Evolutionary conservation across 2,888 invertebrate species (phyloP).

Genomic region (Himalopsyche japonica): DNA sequence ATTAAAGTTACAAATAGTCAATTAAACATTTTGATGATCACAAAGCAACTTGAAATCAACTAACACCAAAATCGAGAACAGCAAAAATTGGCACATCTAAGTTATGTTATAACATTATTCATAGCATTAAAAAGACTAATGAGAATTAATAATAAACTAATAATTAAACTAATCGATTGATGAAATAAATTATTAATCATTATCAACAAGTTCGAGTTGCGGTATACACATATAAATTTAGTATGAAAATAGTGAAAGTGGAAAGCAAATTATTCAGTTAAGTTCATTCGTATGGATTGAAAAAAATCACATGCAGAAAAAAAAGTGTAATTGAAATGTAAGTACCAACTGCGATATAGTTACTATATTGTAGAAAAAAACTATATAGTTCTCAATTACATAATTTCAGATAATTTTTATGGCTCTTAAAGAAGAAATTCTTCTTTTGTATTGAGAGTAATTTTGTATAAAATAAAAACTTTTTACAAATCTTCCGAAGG

Average conservation of each 20-base stretch:
- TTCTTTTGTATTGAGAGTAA: too few species aligned
- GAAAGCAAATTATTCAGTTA: not conserved
- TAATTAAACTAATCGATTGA: not conserved
- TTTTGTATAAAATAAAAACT: too few species aligned
- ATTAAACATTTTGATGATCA: not conserved
- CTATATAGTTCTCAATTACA: too few species aligned
- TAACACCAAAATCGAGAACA: not conserved
- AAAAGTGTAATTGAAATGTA: too few species aligned
- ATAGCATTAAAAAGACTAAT: not conserved
- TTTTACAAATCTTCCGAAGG: too few species aligned
- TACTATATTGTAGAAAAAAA: too few species aligned
- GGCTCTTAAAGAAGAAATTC: too few species aligned
- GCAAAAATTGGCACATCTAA: not conserved
- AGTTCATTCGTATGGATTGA: too few species aligned
- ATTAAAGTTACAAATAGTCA: not conserved
- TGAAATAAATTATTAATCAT: not conserved
- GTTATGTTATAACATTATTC: not conserved
- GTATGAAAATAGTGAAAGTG: not conserved
- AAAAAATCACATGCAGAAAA: too few species aligned
- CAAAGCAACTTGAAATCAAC: not conserved
- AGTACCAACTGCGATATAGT: too few species aligned
- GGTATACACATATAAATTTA: not conserved
- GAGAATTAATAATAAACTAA: not conserved
- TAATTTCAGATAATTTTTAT: too few species aligned
- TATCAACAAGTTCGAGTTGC: not conserved